These are phyloP conservation scores for Chesias legatella DNA, from an alignment of 2,888 invertebrate genomes.

Conservation along the genomic window DNA sequence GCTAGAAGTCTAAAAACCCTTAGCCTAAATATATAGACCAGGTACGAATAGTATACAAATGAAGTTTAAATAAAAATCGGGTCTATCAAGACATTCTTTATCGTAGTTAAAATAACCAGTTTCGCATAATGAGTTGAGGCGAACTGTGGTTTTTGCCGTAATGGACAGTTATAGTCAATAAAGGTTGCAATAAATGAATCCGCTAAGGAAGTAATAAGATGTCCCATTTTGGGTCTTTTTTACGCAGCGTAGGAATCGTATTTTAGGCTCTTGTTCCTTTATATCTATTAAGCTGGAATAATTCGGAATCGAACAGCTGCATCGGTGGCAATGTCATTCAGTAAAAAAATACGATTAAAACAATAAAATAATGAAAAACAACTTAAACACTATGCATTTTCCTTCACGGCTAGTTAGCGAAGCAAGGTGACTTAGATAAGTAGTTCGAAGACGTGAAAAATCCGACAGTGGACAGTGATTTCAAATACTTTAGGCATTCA, in stretches of 20 bases:
- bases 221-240: constrained; percentile 1
- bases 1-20: no score
- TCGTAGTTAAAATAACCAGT: background rate
- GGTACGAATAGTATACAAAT: no score
- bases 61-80: no score
- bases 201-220: constrained; percentile 17
- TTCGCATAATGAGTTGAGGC: constrained; percentile 21
- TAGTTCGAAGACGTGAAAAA: background rate
- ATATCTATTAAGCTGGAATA: background rate
- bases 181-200: constrained; percentile 29
- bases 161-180: constrained; percentile 33
- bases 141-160: constrained; percentile 22
- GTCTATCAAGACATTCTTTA: background rate
- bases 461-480: no score
- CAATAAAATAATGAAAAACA: constrained; percentile 1
- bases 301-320: background rate
- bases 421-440: constrained; percentile 11
- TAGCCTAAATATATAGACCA: no score
- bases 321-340: background rate
- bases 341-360: background rate
- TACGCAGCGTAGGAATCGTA: background rate
- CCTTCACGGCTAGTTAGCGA: constrained; percentile 14
- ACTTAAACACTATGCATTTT: constrained; percentile 2
- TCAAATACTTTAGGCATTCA: no score
- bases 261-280: background rate